These are phyloP conservation scores for Parus major DNA, from an alignment of 2,113 vertebrate genomes.

Conservation along the genomic window DNA sequence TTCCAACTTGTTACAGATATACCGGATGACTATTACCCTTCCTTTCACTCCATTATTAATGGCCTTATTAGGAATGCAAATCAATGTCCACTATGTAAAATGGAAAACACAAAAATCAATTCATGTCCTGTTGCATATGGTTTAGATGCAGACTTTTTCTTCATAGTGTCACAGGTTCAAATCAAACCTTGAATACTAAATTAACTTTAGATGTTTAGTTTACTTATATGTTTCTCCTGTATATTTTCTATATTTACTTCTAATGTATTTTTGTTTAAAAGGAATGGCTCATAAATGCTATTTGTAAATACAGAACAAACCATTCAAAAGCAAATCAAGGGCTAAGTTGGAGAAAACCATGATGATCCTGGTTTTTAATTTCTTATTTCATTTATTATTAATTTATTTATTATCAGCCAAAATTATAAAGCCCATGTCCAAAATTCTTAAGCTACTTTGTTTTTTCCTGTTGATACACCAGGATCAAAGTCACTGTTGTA, in stretches of 20 bases:
- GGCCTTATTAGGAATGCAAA: slow-evolving; percentile 56
- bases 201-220: background rate
- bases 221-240: background rate
- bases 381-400: background rate
- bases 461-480: background rate
- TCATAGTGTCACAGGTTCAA: slow-evolving; percentile 1
- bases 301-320: background rate
- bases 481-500: background rate
- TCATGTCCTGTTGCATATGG: background rate
- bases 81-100: slow-evolving; percentile 61
- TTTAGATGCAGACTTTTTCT: slow-evolving; percentile 26
- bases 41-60: slow-evolving; percentile 58
- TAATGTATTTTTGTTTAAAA: background rate
- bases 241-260: background rate
- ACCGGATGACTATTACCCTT: slow-evolving; percentile 8
- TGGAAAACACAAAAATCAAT: slow-evolving; percentile 64
- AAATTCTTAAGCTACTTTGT: background rate
- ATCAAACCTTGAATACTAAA: slow-evolving; percentile 25
- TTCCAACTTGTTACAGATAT: background rate
- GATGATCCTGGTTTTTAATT: background rate
- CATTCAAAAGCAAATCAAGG: background rate
- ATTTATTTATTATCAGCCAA: background rate
- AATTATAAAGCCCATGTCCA: background rate
- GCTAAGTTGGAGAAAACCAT: rapidly evolving
- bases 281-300: background rate